A percentile compares a stretch with the other conserved stretches of the same genome.
These are phyloP conservation scores for Alsophila aescularia DNA, from an alignment of 2,888 invertebrate genomes.

Conservation along the genomic window DNA sequence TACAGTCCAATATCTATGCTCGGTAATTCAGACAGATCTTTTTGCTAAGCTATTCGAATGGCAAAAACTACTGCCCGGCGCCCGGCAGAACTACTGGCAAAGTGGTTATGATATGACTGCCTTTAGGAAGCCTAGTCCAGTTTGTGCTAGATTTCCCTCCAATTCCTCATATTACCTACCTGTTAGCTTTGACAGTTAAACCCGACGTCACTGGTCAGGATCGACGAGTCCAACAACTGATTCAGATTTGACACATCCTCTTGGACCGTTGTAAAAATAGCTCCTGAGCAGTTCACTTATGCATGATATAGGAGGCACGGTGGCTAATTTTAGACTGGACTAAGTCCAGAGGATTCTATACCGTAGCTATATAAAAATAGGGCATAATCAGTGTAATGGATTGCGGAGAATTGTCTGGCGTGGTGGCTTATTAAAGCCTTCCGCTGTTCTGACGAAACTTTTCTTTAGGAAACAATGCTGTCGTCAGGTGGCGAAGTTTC, in stretches of 20 bases:
- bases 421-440: slow-evolving; percentile 17
- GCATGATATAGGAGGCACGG: slow-evolving; percentile 47
- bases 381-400: background rate
- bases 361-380: slow-evolving; percentile 16
- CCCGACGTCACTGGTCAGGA: background rate
- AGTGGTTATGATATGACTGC: background rate
- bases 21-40: too few relatives aligned
- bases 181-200: background rate
- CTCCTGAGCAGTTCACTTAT: slow-evolving; percentile 46
- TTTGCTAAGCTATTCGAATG: too few relatives aligned
- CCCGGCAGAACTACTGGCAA: background rate
- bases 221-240: slow-evolving; percentile 10
- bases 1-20: too few relatives aligned
- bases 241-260: slow-evolving; percentile 51
- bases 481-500: background rate
- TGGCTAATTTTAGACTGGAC: slow-evolving; percentile 53
- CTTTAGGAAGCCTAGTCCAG: background rate
- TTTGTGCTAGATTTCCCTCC: background rate
- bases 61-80: too few relatives aligned
- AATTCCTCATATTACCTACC: background rate
- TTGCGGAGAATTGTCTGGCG: background rate
- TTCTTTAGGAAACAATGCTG: background rate
- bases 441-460: slow-evolving; percentile 7
- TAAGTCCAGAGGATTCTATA: slow-evolving; percentile 34
- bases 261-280: slow-evolving; percentile 54